phyloP scores from a whole-genome alignment of 2,888 invertebrate species.

The Hemithea aestivaria region DNA sequence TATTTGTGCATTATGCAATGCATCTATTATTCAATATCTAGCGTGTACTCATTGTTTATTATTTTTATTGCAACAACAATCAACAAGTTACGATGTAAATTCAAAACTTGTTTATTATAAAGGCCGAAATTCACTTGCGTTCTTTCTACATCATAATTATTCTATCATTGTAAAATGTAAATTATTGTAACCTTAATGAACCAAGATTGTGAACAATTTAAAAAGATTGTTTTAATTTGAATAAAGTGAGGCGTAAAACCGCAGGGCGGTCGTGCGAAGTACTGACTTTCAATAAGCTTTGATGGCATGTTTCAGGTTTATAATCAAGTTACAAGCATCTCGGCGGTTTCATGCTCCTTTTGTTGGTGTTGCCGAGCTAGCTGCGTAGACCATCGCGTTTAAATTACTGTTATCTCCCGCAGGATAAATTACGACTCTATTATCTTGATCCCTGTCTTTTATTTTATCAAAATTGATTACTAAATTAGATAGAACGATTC shows the following conservation, averaged over 20 bases:
- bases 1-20: constrained; percentile 18
- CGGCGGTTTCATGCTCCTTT: constrained; percentile 22
- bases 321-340: constrained; percentile 24
- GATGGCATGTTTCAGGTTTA: constrained; percentile 24
- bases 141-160: too few relatives aligned
- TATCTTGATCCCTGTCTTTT: constrained; percentile 3
- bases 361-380: constrained; percentile 6
- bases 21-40: constrained; percentile 17
- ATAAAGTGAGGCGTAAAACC: constrained; percentile 30
- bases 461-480: constrained; percentile 11
- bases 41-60: constrained; percentile 14
- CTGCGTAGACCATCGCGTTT: constrained; percentile 1
- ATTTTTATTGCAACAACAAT: constrained; percentile 17
- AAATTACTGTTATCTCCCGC: constrained; percentile 4
- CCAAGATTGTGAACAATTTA: constrained; percentile 18
- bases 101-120: constrained; percentile 12
- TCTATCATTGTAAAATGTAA: too few relatives aligned
- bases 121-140: not conserved
- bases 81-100: constrained; percentile 6
- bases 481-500: constrained; percentile 12
- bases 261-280: constrained; percentile 26
- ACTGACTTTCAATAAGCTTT: constrained; percentile 28
- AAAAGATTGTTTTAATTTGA: constrained; percentile 21
- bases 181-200: constrained; percentile 4
- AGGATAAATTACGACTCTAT: not conserved